A percentile compares a stretch with the other conserved stretches of the same genome.
These are phyloP conservation scores for Turdus rufiventris DNA, from an alignment of 2,113 vertebrate genomes.

Conservation along the genomic window DNA sequence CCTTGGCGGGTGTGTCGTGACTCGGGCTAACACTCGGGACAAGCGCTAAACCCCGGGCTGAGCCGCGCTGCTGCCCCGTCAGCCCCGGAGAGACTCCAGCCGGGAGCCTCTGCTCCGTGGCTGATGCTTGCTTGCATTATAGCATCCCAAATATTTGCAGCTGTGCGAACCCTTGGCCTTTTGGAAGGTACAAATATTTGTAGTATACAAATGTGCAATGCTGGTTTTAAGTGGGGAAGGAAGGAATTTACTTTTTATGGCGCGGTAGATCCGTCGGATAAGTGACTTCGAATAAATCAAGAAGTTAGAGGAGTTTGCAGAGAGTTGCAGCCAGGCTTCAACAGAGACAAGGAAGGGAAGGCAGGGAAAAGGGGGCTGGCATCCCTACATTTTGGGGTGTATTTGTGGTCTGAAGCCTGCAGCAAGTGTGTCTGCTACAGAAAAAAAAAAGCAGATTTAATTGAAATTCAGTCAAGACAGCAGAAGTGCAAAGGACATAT, in stretches of 20 bases:
- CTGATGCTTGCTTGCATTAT: background rate
- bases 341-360: background rate
- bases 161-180: background rate
- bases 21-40: background rate
- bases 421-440: background rate
- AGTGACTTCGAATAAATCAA: background rate
- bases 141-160: background rate
- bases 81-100: background rate
- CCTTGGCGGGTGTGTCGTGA: rapidly evolving
- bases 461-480: background rate
- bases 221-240: background rate
- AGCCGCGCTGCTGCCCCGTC: too few relatives aligned
- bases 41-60: too few relatives aligned
- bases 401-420: background rate
- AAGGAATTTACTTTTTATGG: background rate
- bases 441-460: background rate
- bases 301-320: background rate
- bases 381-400: background rate
- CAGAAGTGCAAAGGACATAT: background rate
- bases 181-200: background rate
- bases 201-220: background rate
- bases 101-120: background rate
- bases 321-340: background rate
- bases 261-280: background rate
- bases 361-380: background rate